phyloP scores from a whole-genome alignment of 2,113 vertebrate genomes.

The Orthonyx spaldingii region DNA sequence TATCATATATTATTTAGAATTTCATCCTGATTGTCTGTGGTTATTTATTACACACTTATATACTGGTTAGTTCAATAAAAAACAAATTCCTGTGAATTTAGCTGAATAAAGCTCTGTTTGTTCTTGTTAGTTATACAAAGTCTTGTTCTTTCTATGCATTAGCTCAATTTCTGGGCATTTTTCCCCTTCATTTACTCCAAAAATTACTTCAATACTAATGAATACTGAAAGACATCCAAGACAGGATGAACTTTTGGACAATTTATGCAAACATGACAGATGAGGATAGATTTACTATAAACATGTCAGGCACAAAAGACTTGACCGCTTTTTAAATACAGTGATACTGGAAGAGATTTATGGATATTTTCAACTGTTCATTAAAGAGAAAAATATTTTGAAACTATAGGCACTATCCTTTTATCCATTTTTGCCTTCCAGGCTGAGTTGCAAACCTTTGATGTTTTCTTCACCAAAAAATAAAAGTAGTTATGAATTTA shows the following conservation, averaged over 20 bases:
- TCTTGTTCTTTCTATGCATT: neutral
- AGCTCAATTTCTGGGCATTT: slow-evolving; percentile 39
- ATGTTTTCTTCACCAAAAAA: slow-evolving; percentile 45
- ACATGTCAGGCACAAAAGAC: slow-evolving; percentile 21
- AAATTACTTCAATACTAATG: slow-evolving; percentile 49
- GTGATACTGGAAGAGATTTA: slow-evolving; percentile 18
- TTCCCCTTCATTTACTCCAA: slow-evolving; percentile 32
- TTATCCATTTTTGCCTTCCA: slow-evolving; percentile 41
- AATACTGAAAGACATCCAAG: slow-evolving; percentile 55
- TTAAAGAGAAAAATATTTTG: slow-evolving; percentile 58
- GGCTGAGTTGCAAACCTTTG: slow-evolving; percentile 46
- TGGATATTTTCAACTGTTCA: slow-evolving; percentile 57
- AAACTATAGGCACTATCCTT: slow-evolving; percentile 45
- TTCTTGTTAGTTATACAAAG: slow-evolving; percentile 25
- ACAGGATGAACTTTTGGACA: slow-evolving; percentile 44
- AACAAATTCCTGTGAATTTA: slow-evolving; percentile 4
- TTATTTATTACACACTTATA: neutral
- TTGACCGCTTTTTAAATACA: slow-evolving; percentile 51
- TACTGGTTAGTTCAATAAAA: neutral
- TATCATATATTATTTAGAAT: neutral
- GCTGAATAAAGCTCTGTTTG: slow-evolving; percentile 3
- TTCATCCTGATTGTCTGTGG: neutral
- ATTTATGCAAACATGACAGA: slow-evolving; percentile 47
- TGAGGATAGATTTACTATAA: slow-evolving; percentile 57
- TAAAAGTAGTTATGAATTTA: slow-evolving; percentile 49